Conservation (phyloP, 2,797 vertebrate genomes). For the Myripristis jacobus region DNA sequence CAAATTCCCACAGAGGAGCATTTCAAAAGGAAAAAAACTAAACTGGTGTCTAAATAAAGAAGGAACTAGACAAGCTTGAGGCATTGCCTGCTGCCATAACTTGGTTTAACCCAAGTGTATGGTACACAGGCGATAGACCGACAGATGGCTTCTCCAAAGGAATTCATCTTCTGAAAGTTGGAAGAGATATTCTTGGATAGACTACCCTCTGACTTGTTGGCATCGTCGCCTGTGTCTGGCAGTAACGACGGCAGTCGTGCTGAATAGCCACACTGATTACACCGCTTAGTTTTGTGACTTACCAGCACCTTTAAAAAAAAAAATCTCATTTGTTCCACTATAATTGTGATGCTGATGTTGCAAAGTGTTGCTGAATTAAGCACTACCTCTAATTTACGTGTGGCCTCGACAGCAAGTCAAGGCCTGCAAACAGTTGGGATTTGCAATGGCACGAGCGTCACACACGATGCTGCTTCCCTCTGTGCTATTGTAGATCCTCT, state of each 20-base stretch:
- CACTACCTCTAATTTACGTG: slow-evolving; percentile 50
- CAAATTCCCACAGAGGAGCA: neutral
- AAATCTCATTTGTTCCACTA: neutral
- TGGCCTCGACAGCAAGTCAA: slow-evolving; percentile 50
- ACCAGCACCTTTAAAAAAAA: slow-evolving; percentile 24
- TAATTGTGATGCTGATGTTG: slow-evolving; percentile 47
- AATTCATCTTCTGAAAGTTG: slow-evolving; percentile 71
- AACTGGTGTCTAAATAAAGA: slow-evolving; percentile 11
- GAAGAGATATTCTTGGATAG: slow-evolving; percentile 74
- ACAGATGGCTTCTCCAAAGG: slow-evolving; percentile 78
- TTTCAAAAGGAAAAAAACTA: slow-evolving; percentile 16
- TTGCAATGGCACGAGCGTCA: slow-evolving; percentile 46
- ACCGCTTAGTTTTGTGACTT: slow-evolving; percentile 48
- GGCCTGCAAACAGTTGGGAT: slow-evolving; percentile 53
- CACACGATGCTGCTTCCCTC: slow-evolving; percentile 44
- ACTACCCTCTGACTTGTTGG: slow-evolving; percentile 71
- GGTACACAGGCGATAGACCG: slow-evolving; percentile 68
- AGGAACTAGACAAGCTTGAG: slow-evolving; percentile 48
- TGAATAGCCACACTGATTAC: slow-evolving; percentile 67
- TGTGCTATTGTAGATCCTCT: slow-evolving; percentile 30
- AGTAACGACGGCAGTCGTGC: slow-evolving; percentile 31
- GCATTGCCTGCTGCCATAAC: slow-evolving; percentile 53
- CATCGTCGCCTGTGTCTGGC: slow-evolving; percentile 60
- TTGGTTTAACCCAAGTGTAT: slow-evolving; percentile 58
- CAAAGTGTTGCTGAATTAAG: slow-evolving; percentile 43